phyloP scores from a whole-genome alignment of 2,888 invertebrate species.

The Cheilosia soror region DNA sequence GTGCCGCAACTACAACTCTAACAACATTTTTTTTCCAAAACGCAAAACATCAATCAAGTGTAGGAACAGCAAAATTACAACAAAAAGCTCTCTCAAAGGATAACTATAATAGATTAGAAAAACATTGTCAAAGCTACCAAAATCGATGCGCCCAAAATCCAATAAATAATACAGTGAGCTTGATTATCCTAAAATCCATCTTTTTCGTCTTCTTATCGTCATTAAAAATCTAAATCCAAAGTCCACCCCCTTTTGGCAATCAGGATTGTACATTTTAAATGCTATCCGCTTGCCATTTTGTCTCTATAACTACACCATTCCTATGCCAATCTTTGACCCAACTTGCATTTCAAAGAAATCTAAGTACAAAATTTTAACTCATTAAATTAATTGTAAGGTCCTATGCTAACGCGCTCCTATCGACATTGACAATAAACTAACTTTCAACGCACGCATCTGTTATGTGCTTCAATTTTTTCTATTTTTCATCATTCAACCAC shows the following conservation, averaged over 20 bases:
- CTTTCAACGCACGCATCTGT: not conserved
- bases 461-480: not conserved
- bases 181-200: not conserved
- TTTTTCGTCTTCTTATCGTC: not conserved
- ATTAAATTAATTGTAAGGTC: slow-evolving; percentile 8
- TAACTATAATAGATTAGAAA: not conserved
- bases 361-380: not conserved
- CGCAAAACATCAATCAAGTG: no score
- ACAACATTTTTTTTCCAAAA: not conserved
- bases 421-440: not conserved
- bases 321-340: slow-evolving; percentile 6
- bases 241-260: not conserved
- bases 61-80: no score
- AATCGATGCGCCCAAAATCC: slow-evolving; percentile 6
- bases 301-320: not conserved
- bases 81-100: not conserved
- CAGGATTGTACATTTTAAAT: not conserved
- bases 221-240: not conserved
- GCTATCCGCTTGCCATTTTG: slow-evolving; percentile 4
- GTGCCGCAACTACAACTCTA: no score
- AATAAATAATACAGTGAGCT: slow-evolving; percentile 16
- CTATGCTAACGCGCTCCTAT: not conserved
- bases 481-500: slow-evolving; percentile 8
- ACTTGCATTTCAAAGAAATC: slow-evolving; percentile 5
- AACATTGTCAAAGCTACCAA: not conserved